Conservation (phyloP, 2,888 invertebrate species). For the Chaetogeoica ovagalla region DNA sequence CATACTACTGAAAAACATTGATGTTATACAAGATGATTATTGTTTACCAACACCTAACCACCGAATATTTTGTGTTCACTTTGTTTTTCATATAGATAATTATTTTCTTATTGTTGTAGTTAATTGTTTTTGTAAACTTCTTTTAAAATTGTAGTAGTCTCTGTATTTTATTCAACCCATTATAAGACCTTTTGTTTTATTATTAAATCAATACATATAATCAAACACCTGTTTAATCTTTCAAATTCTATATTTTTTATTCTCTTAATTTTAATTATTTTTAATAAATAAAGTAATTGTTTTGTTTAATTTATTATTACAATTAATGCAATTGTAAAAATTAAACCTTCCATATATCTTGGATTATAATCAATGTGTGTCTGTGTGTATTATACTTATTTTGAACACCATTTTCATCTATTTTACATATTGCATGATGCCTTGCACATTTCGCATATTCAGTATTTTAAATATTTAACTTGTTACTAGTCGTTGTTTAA, state of each 20-base stretch:
- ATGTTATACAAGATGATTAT: not conserved
- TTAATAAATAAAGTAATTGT: not conserved
- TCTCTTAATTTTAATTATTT: not conserved
- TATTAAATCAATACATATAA: not conserved
- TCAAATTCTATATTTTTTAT: not conserved
- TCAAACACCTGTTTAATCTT: not conserved
- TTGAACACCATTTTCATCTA: not conserved
- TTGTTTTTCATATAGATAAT: not conserved
- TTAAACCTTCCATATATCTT: not conserved
- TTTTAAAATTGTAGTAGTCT: not conserved
- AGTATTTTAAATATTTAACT: conserved; percentile 11
- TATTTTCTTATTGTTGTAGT: not conserved
- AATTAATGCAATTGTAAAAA: not conserved
- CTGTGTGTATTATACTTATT: not conserved
- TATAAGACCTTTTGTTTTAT: not conserved
- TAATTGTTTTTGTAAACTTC: not conserved
- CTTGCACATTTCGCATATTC: conserved; percentile 12
- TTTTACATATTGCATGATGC: conserved; percentile 31
- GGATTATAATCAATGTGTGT: not conserved
- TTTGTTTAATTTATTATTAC: no score
- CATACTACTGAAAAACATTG: conserved; percentile 8
- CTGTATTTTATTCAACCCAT: not conserved
- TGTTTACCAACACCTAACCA: conserved; percentile 27
- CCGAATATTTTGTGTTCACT: conserved; percentile 16
- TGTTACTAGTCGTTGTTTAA: conserved; percentile 33